Evolutionary conservation across 2,113 vertebrate species (phyloP), one percentile per base, ranked within the genome.

Genomic region (Cyphomyrus discorhynchus): DNA sequence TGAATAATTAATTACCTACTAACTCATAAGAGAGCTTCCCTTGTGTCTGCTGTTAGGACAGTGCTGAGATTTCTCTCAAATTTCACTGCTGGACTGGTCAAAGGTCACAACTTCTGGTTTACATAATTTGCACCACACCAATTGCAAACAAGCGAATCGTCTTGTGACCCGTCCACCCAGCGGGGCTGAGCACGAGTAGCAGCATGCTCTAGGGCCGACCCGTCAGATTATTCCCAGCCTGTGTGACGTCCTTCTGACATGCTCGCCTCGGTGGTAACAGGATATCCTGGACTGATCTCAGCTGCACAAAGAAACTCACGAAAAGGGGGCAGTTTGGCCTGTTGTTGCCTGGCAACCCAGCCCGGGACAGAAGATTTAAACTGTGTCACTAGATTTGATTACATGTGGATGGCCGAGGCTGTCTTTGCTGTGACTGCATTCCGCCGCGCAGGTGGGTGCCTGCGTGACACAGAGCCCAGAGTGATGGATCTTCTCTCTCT

Each of bases 261-360:
- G 92, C 92, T 92, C 91, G 91, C 93, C 92, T 91, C 88, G 91
- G 91, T 80, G 90, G 92, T 93, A 96, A 94, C 95, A 95, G 96
- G 96, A 96, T 96, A 96, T 96, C 96, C 96, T 96, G 94, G 94
- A 94, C 91, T 91, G 92, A 94, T 93, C 92, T 91, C 91, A 93
- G 92, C 90, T 90, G 87, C 92, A 93, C 92, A 93, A 93, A 93
- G 91, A 92, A 90, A 94, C 92, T 90, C 91, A 93, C 91, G 91
- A 85, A 21, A 62, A 56, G 46, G n/a, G 42, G n/a, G 39, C 47
- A 21, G 8, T 87, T 90, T 47, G 50, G 89, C 46, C 47, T 62
- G 46, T 89, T 0, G 93, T 96, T 92, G 50, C 95, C 70, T 89
- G 92, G 95, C 92, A 94, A 96, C 95, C 87, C 88, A 89, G 89